phyloP scores from a whole-genome alignment of 2,888 invertebrate species.

The Diogma glabrata region DNA sequence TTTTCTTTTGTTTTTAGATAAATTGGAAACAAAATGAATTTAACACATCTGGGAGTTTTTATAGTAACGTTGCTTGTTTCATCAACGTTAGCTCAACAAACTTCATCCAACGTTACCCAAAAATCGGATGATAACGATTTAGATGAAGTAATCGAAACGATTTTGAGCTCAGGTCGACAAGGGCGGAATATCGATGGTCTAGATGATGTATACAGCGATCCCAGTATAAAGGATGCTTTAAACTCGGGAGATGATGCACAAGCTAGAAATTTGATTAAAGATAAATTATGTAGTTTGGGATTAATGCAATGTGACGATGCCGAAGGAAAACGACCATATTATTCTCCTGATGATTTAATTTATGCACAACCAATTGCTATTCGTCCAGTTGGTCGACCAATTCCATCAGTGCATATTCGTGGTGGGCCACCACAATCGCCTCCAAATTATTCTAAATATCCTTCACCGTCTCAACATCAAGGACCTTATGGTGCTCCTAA shows the following conservation, averaged over 20 bases:
- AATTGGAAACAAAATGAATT: slow-evolving; percentile 4
- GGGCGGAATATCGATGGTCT: slow-evolving; percentile 67
- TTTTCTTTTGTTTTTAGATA: not conserved
- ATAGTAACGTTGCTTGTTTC: not conserved
- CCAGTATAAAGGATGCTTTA: slow-evolving; percentile 66
- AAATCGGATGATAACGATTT: slow-evolving; percentile 32
- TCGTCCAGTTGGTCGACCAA: slow-evolving; percentile 65
- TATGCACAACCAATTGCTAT: slow-evolving; percentile 69
- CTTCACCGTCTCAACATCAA: slow-evolving; percentile 54
- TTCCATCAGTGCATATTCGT: slow-evolving; percentile 7
- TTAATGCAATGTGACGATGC: slow-evolving; percentile 58
- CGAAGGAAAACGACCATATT: slow-evolving; percentile 57
- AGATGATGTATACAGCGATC: slow-evolving; percentile 70
- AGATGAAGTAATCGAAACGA: slow-evolving; percentile 54
- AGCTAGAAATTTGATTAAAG: slow-evolving; percentile 71
- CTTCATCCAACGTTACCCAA: not conserved
- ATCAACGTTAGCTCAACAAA: not conserved
- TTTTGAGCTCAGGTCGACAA: slow-evolving; percentile 56
- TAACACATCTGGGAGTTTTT: not conserved
- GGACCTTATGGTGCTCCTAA: slow-evolving; percentile 36
- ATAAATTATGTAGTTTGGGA: slow-evolving; percentile 70
- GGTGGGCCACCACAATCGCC: slow-evolving; percentile 60
- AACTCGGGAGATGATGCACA: slow-evolving; percentile 68
- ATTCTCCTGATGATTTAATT: slow-evolving; percentile 67
- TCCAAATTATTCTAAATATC: slow-evolving; percentile 62